Base-by-base conservation (phyloP, 2,113 vertebrate genomes). In the Capreolus pygargus region DNA sequence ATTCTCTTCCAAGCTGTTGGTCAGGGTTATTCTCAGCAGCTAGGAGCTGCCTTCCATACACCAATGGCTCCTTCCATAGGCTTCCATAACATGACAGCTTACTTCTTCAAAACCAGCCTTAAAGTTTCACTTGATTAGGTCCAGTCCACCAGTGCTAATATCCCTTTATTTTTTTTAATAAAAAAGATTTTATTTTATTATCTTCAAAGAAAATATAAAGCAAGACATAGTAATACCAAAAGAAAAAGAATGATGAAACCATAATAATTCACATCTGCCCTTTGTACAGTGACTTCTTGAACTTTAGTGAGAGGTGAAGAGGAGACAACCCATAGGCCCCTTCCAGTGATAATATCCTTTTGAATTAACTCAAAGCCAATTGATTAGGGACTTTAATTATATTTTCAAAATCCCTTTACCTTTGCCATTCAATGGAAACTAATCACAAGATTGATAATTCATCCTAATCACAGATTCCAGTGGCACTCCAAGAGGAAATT, bases 131-230 rank as follows among this genome's bases (percentile, higher is more conserved):
- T 85, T 84, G 67, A 83, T 74, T 61, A 84, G 27, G 57, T 61
- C 79, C 91, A 52, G 27, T 4, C 36, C 8, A 52, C 45, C n/a
- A 19, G 43, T 76, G 36, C 23, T 43, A 43, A 76, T 14, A 43
- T 76, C 12, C 6, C 12, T 27, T 43, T 43, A 13, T 54, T 36
- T 55, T 74, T 74, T 43, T 70, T 36, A 54, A 58, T 15, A 21
- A 91, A 86, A 95, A 84, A 19, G 7, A 57, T 33, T 1, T 88
- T 0, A 76, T 95, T 92, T 43, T 45, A 12, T 43, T 76, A n/a
- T 28, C 83, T 67, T 99, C 98, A 99, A 85, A 99, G 98, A 78
- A 98, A 97, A 97, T 39, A 98, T 43, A 99, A 95, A 95, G 98
- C 89, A 85, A 99, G 92, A 2, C 30, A 23, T 57, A 76, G 39